phyloP scores from a whole-genome alignment of 2,113 vertebrate genomes.

The Pseudorectes ferrugineus region DNA sequence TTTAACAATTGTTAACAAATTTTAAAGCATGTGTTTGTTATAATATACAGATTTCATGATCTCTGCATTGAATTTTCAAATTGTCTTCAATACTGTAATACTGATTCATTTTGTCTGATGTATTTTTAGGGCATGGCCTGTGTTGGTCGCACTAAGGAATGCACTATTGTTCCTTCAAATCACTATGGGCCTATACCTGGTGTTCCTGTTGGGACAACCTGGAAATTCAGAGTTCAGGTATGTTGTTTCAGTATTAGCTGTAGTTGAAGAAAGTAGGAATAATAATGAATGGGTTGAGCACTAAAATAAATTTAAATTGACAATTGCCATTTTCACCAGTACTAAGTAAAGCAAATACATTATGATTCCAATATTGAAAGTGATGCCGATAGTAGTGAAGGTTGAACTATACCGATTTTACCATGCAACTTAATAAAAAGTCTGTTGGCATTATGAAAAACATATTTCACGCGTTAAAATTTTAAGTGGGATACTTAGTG shows the following conservation, averaged over 20 bases:
- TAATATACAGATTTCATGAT: neutral
- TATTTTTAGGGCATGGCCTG: constrained; percentile 93
- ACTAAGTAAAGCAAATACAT: neutral
- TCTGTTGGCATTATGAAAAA: neutral
- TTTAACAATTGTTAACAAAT: neutral
- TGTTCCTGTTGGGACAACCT: constrained; percentile 93
- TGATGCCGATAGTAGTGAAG: rapidly evolving
- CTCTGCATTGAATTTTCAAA: neutral
- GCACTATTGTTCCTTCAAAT: constrained; percentile 97
- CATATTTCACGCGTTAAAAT: neutral
- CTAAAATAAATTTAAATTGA: neutral
- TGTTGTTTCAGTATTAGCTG: neutral
- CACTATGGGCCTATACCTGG: constrained; percentile 96
- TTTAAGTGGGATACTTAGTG: neutral
- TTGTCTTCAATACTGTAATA: neutral
- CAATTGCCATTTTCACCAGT: neutral
- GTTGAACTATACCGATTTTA: neutral
- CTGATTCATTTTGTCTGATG: neutral
- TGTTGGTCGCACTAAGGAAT: constrained; percentile 97
- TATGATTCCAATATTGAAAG: neutral
- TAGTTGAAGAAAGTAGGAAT: neutral
- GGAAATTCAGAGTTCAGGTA: constrained; percentile 99
- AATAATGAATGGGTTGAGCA: neutral
- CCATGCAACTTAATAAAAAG: neutral
- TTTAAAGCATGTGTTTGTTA: neutral